Evolutionary conservation across 2,113 vertebrate genomes (phyloP), one percentile per base, ranked within the genome.

Genomic region (Spilogale gracilis): DNA sequence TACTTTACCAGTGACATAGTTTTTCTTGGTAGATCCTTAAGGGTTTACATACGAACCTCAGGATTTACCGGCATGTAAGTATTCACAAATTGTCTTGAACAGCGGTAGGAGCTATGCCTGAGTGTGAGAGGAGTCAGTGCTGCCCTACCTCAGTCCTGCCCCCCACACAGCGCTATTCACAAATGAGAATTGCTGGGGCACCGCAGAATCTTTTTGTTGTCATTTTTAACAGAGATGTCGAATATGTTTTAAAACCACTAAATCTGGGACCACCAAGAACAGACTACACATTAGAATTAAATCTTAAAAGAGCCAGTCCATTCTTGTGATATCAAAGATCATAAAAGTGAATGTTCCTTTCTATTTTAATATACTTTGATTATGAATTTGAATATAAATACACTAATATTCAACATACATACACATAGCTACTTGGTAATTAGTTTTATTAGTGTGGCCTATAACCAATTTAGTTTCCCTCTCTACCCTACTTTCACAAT

Each of bases 41-140:
- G 99, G 0, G 99, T 99, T n/a, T 12, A 99, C 99, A 9, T 99
- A 99, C 0, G 99, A 99, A 93, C 99, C 99, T 0, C 95, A 81
- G 71, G 99, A 99, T 97, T 60, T 99, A 74, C 97, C 97, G 6
- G 83, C 99, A 95, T 83, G 99, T 99, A 98, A 99, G 99, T 99
- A 91, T 54, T 63, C 56, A 9, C 45, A 92, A 25, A 32, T 17
- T 18, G 38, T 20, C 65, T 45, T 74, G 1, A 65, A 71, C 23
- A 81, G 38, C 56, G 20, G 16, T 43, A 27, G 11, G 12, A 83
- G 32, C 11, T 61, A 38, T 5, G 7, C 4, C 2, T 91, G n/a
- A 52, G 20, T 32, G 12, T 27, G 52, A 50, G 61, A 65, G 61
- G 5, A 18, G 16, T 60, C 16, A 45, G 0, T 12, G 63, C 50